Percentiles rank a stretch among this genome's conserved stretches.
These are phyloP conservation scores for Drosophila lini DNA, from an alignment of 1,140 invertebrate genomes.

Conservation along the genomic window DNA sequence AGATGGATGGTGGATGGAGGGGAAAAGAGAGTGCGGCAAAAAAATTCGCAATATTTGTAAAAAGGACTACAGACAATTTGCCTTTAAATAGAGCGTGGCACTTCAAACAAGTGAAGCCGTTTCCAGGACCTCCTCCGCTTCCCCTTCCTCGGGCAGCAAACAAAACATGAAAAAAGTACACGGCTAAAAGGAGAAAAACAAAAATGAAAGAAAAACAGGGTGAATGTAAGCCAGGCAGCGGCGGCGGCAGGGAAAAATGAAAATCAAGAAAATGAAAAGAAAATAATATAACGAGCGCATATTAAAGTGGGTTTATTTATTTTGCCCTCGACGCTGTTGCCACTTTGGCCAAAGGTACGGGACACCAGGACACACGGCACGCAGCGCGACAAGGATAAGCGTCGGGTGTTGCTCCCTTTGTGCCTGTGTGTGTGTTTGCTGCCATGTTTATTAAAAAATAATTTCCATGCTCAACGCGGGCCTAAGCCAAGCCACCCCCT, in stretches of 20 bases:
- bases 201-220: slow-evolving; percentile 55
- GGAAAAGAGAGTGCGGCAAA: slow-evolving; percentile 31
- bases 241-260: slow-evolving; percentile 32
- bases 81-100: slow-evolving; percentile 83
- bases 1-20: not conserved
- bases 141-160: slow-evolving; percentile 43
- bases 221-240: slow-evolving; percentile 27
- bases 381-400: slow-evolving; percentile 15
- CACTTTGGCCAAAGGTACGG: slow-evolving; percentile 65
- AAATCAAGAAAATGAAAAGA: slow-evolving; percentile 83
- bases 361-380: slow-evolving; percentile 19
- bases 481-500: slow-evolving; percentile 44
- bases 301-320: slow-evolving; percentile 83
- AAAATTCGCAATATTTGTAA: slow-evolving; percentile 79
- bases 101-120: slow-evolving; percentile 74
- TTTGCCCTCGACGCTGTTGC: slow-evolving; percentile 76
- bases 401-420: slow-evolving; percentile 27
- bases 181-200: slow-evolving; percentile 42
- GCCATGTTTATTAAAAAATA: slow-evolving; percentile 82
- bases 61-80: slow-evolving; percentile 83
- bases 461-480: slow-evolving; percentile 79
- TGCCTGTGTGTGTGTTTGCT: slow-evolving; percentile 58
- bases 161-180: slow-evolving; percentile 61
- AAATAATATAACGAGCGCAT: slow-evolving; percentile 83
- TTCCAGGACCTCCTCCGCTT: slow-evolving; percentile 6